Base-by-base conservation (phyloP, 1,140 invertebrate species). In the Patella vulgata region DNA sequence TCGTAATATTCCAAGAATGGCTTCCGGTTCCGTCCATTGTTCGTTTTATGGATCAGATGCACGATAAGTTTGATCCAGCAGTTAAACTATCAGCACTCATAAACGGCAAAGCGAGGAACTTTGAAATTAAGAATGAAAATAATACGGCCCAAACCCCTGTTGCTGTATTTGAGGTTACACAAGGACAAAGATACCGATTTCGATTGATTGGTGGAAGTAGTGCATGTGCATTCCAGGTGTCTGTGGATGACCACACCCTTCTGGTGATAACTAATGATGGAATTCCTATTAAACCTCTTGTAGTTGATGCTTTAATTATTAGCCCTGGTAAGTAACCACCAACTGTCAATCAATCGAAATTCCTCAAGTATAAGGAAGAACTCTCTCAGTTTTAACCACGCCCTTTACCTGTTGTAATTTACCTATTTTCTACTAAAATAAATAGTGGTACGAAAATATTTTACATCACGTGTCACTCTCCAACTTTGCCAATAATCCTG, bases 221-320 rank as follows among this genome's bases (percentile, higher is more conserved):
- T 21, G 36, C 68, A 6, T 74, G 72, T 51, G 70, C 74, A 17
- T 63, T 76, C 27, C 48, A 58, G 44, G 46, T 96, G 51, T 93
- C 92, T 0, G 86, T 96, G 5, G 93, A 96, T 66, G 59, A 73
- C 11, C 71, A 75, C 31, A 61, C 48, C 3, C 28, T 75, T 17
- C 55, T 36, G 1, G 85, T 94, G 6, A 91, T 96, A 36, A 89
- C 89, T 42, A 90, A 89, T 9, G 94, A 96, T 83, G 93, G 93
- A 19, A 88, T 88, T 68, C 90, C 94, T 62, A 81, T 95, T 54
- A 85, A 91, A 74, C 89, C 93, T 1, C 82, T 92, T 53, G 87
- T 89, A 85, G 68, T 74, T 1, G 67, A 79, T 17, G 64, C 53
- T 6, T 62, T 78, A 25, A 48, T 74, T 19, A 72, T 75, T 36